Evolutionary conservation across 2,113 vertebrate species (phyloP).

Genomic region (Chionomys nivalis): DNA sequence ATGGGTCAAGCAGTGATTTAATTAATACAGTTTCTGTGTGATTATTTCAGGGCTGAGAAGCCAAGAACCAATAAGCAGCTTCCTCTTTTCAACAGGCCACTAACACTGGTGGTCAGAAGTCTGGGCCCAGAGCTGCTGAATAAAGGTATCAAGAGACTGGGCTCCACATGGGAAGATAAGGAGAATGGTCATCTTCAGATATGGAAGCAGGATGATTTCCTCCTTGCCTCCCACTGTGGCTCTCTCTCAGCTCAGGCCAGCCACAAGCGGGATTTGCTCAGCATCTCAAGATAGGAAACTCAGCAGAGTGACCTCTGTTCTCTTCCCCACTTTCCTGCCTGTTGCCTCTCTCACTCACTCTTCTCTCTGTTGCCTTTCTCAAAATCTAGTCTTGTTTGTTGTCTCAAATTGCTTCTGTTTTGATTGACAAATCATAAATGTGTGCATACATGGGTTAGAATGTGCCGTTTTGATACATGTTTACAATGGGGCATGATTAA

Average conservation of each 20-base stretch:
- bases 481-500: background rate
- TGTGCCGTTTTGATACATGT: background rate
- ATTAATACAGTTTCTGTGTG: too few species aligned
- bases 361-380: too few species aligned
- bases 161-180: background rate
- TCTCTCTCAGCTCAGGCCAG: background rate
- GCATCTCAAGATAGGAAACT: background rate
- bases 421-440: background rate
- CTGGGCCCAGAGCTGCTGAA: background rate
- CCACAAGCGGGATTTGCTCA: background rate
- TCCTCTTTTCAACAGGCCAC: background rate
- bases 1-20: too few species aligned
- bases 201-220: background rate
- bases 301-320: too few species aligned
- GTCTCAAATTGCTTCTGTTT: background rate
- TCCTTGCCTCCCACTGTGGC: accelerated
- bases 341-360: background rate
- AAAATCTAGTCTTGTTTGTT: background rate
- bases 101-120: background rate
- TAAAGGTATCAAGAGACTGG: accelerated
- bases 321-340: background rate
- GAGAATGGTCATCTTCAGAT: background rate
- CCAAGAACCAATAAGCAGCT: too few species aligned
- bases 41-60: too few species aligned
- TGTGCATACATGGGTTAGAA: background rate